phyloP scores from a whole-genome alignment of 2,113 vertebrate genomes.

The Meriones unguiculatus region DNA sequence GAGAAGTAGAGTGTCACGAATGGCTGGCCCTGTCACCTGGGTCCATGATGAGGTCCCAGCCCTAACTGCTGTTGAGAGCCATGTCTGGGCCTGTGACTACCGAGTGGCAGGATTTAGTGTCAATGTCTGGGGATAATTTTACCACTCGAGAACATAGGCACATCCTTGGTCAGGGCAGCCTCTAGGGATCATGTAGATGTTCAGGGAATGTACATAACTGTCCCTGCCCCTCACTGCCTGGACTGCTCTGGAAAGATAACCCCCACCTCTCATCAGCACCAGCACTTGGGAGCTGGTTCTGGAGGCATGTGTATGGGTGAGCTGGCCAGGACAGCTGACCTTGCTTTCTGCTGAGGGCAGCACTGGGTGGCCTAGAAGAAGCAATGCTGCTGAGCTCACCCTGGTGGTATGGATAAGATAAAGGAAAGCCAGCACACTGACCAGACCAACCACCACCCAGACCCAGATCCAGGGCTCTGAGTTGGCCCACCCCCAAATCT shows the following conservation, averaged over 20 bases:
- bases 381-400: too few species aligned
- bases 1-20: background rate
- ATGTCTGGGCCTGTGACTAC: background rate
- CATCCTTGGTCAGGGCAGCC: background rate
- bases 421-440: background rate
- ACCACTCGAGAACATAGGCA: background rate
- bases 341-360: too few species aligned
- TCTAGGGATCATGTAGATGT: background rate
- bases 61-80: background rate
- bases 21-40: background rate
- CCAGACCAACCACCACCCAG: background rate
- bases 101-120: background rate
- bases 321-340: too few species aligned
- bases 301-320: too few species aligned
- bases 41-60: background rate
- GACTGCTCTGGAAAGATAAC: too few species aligned
- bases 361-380: too few species aligned
- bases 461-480: background rate
- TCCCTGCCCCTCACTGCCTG: background rate
- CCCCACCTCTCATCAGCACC: too few species aligned
- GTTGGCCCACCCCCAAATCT: background rate
- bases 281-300: too few species aligned
- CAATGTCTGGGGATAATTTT: background rate
- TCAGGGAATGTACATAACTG: background rate
- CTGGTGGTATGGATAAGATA: too few species aligned